A percentile compares a stretch with the other conserved stretches of the same genome.
phyloP scores from a whole-genome alignment of 1,140 invertebrate genomes.

The Sipha flava region DNA sequence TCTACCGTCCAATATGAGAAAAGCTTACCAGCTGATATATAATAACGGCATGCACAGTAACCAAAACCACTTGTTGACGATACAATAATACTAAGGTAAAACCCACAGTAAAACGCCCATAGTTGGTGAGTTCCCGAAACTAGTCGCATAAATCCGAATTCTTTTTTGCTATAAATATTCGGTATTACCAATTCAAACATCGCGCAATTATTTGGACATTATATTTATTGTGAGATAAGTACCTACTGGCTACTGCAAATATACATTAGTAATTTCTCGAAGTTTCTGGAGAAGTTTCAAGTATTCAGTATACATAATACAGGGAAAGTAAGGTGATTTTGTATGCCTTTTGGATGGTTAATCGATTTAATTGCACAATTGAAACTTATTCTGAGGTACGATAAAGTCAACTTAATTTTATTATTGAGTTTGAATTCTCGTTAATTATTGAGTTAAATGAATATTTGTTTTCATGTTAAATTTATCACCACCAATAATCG shows the following conservation, averaged over 20 bases:
- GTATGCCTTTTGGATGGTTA: not conserved
- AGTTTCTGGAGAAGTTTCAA: not conserved
- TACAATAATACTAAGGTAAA: not conserved
- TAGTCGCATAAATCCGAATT: not conserved
- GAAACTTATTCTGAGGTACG: not conserved
- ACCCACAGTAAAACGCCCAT: too few species aligned
- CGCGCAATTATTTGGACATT: not conserved
- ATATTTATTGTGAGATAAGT: not conserved
- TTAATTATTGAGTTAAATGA: too few species aligned
- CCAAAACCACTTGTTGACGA: slow-evolving; percentile 13
- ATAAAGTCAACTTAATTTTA: too few species aligned
- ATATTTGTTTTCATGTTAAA: too few species aligned
- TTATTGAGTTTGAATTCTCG: too few species aligned
- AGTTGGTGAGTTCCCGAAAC: too few species aligned
- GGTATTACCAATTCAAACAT: not conserved
- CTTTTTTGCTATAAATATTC: not conserved
- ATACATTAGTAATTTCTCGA: not conserved
- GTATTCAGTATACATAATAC: not conserved
- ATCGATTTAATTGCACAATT: not conserved
- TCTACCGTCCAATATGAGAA: too few species aligned
- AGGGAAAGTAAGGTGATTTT: not conserved
- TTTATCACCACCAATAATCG: too few species aligned
- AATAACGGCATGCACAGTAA: not conserved
- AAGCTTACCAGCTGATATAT: not conserved
- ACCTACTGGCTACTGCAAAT: too few species aligned